Percentiles rank a stretch among this genome's conserved stretches.
Conservation (phyloP, 2,113 vertebrate species). For the Saccopteryx bilineata region DNA sequence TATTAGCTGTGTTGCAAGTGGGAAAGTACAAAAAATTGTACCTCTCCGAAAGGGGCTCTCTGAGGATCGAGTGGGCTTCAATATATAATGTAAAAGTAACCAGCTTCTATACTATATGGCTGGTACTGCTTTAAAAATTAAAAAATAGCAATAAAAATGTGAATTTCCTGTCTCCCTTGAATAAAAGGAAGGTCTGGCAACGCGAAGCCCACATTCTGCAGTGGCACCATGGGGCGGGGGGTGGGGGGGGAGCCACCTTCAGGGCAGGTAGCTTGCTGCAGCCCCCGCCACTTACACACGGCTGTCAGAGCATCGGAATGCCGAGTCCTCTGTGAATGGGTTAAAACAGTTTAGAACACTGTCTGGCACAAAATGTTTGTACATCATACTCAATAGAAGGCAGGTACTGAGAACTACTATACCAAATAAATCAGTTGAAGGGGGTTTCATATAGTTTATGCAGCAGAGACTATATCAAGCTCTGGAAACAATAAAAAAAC, state of each 20-base stretch:
- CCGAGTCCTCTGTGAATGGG: neutral
- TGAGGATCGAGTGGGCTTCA: neutral
- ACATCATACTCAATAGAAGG: conserved; percentile 46
- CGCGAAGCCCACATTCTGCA: neutral
- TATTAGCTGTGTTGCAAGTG: neutral
- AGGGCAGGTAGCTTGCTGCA: neutral
- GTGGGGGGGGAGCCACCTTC: neutral
- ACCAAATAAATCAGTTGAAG: neutral
- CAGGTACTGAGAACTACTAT: neutral
- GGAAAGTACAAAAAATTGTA: neutral
- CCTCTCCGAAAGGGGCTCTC: neutral
- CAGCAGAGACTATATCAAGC: neutral
- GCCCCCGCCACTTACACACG: neutral
- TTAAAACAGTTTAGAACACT: neutral
- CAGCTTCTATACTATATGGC: conserved; percentile 38
- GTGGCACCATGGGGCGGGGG: neutral
- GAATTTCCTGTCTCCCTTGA: conserved; percentile 52
- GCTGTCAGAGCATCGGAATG: neutral
- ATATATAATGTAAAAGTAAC: neutral
- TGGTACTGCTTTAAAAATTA: conserved; percentile 62
- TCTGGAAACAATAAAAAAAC: neutral
- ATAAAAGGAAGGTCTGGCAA: conserved; percentile 58
- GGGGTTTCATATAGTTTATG: neutral
- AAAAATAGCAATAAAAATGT: conserved; percentile 72
- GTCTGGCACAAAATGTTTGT: neutral